Conservation (phyloP, 2,797 vertebrate genomes). For the Paedocypris micromegethes region DNA sequence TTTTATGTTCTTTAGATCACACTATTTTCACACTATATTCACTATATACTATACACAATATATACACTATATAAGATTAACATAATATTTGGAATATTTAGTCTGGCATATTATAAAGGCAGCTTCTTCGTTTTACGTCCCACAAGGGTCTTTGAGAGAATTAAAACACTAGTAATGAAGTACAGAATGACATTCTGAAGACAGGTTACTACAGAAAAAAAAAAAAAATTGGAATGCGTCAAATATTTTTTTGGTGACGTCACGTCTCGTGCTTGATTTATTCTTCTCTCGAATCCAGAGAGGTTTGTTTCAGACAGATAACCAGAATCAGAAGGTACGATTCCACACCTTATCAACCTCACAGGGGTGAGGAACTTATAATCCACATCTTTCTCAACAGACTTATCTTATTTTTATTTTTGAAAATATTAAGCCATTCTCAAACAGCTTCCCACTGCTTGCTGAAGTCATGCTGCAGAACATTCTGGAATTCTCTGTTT, state of each 20-base stretch:
- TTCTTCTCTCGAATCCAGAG: constrained; percentile 11
- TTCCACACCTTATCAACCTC: not conserved
- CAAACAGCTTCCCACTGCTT: constrained; percentile 7
- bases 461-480: constrained; percentile 13
- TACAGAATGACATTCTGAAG: no score
- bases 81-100: no score
- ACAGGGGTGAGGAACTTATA: constrained; percentile 2
- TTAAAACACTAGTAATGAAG: no score
- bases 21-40: no score
- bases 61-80: no score
- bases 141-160: no score
- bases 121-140: no score
- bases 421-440: constrained; percentile 26
- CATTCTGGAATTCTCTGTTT: constrained; percentile 2
- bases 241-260: not conserved
- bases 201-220: no score
- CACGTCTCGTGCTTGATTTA: not conserved
- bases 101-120: no score
- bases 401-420: not conserved
- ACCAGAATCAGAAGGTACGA: constrained; percentile 26
- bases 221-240: not conserved
- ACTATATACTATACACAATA: no score
- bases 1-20: no score
- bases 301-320: constrained; percentile 26
- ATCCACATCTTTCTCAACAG: constrained; percentile 11